Percentiles rank a stretch among this genome's conserved stretches.
These are phyloP conservation scores for Apis cerana DNA, from an alignment of 1,140 invertebrate genomes.

Conservation along the genomic window DNA sequence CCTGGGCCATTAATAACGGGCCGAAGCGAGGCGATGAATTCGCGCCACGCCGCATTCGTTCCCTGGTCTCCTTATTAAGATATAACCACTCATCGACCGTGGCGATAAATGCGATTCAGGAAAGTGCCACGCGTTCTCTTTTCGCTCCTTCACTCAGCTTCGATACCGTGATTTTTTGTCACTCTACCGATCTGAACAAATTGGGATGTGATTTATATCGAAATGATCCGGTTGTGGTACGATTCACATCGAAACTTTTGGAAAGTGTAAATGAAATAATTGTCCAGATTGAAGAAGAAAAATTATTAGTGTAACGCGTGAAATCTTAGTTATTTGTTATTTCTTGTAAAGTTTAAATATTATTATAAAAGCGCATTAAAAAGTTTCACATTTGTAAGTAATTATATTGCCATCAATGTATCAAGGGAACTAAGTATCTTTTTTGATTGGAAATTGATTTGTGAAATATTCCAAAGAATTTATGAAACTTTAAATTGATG, in stretches of 20 bases:
- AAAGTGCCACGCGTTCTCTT: conserved; percentile 45
- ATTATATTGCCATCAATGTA: too few relatives aligned
- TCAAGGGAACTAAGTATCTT: too few relatives aligned
- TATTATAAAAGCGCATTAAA: too few relatives aligned
- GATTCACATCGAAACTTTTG: not conserved
- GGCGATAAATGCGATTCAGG: conserved; percentile 58
- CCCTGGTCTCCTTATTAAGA: conserved; percentile 67
- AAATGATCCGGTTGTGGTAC: not conserved
- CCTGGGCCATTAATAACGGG: conserved; percentile 60
- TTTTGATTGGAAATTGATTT: too few relatives aligned
- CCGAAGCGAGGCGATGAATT: conserved; percentile 55
- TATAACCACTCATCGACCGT: conserved; percentile 56
- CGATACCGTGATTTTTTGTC: conserved; percentile 13
- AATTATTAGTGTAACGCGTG: too few relatives aligned
- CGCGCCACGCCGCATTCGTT: conserved; percentile 34
- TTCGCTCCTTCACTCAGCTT: too few relatives aligned
- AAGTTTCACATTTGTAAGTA: too few relatives aligned
- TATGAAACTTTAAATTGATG: too few relatives aligned
- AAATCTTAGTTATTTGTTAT: too few relatives aligned
- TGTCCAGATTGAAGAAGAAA: too few relatives aligned
- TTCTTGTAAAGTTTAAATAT: too few relatives aligned
- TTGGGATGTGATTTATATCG: conserved; percentile 24
- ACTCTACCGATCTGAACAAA: not conserved
- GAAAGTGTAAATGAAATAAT: not conserved
- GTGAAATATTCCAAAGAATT: too few relatives aligned